Evolutionary conservation across 92 coral and sea anemone species (phyloP).

Genomic region (Phenganax subtilis): DNA sequence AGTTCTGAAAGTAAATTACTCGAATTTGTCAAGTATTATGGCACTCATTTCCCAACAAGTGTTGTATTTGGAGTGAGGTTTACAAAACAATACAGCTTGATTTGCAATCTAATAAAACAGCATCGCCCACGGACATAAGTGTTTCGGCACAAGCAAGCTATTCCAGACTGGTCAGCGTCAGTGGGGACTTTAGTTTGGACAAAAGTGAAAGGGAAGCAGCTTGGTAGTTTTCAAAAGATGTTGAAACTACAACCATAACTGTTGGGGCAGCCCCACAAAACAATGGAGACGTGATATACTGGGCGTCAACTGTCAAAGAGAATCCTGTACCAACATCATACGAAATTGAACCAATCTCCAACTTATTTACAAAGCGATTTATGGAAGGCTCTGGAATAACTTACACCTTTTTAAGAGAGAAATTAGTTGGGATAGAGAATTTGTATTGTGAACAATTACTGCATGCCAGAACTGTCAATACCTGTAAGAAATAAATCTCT

Average conservation of each 20-base stretch:
- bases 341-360: constrained; percentile 38
- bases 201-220: constrained; percentile 37
- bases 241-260: constrained; percentile 60
- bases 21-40: constrained; percentile 55
- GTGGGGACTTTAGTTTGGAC: constrained; percentile 53
- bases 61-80: constrained; percentile 63
- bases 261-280: constrained; percentile 55
- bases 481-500: not conserved
- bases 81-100: constrained; percentile 52
- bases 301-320: constrained; percentile 48
- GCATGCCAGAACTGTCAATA: not conserved
- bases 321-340: constrained; percentile 53
- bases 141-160: constrained; percentile 56
- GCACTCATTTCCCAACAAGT: constrained; percentile 57
- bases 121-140: constrained; percentile 38
- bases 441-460: not conserved
- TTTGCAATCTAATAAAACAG: constrained; percentile 47
- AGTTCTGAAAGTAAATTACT: constrained; percentile 14
- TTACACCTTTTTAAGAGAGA: not conserved
- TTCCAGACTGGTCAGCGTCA: constrained; percentile 48
- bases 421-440: not conserved
- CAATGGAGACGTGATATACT: constrained; percentile 50
- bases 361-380: constrained; percentile 16
- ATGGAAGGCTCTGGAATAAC: not conserved
- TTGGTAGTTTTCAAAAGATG: constrained; percentile 51